phyloP scores from a whole-genome alignment of 1,140 invertebrate genomes.

The Vanessa tameamea region DNA sequence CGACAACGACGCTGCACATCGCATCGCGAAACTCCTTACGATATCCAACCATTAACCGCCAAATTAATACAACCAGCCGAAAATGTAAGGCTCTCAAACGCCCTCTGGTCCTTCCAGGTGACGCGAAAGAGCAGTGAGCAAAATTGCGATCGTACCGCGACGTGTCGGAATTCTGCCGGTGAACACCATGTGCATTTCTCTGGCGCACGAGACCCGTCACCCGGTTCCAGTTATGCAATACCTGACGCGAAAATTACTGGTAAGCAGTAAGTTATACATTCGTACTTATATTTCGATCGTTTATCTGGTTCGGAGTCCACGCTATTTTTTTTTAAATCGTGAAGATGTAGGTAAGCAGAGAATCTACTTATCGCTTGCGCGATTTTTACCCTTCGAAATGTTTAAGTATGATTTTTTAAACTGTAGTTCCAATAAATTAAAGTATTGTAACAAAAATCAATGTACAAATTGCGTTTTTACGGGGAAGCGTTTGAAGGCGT shows the following conservation, averaged over 20 bases:
- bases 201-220: slow-evolving; percentile 38
- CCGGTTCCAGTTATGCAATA: slow-evolving; percentile 65
- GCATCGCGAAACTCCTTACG: slow-evolving; percentile 44
- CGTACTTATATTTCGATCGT: slow-evolving; percentile 10
- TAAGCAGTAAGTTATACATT: slow-evolving; percentile 48
- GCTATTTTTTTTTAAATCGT: background rate
- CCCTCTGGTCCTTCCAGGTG: slow-evolving; percentile 37
- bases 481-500: slow-evolving; percentile 12
- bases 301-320: background rate
- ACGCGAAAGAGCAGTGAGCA: slow-evolving; percentile 29
- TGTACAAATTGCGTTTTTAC: background rate
- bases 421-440: background rate
- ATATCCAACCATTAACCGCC: slow-evolving; percentile 3
- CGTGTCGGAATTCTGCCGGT: slow-evolving; percentile 44
- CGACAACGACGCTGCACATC: slow-evolving; percentile 59
- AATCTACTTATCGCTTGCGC: background rate
- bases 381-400: background rate
- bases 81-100: slow-evolving; percentile 15
- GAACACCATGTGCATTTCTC: slow-evolving; percentile 51
- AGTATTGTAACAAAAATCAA: background rate
- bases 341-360: background rate
- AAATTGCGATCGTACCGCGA: slow-evolving; percentile 37
- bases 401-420: background rate
- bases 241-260: slow-evolving; percentile 52
- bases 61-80: slow-evolving; percentile 7